Conservation (phyloP, 1,140 invertebrate genomes). For the Drosophila dunni region DNA sequence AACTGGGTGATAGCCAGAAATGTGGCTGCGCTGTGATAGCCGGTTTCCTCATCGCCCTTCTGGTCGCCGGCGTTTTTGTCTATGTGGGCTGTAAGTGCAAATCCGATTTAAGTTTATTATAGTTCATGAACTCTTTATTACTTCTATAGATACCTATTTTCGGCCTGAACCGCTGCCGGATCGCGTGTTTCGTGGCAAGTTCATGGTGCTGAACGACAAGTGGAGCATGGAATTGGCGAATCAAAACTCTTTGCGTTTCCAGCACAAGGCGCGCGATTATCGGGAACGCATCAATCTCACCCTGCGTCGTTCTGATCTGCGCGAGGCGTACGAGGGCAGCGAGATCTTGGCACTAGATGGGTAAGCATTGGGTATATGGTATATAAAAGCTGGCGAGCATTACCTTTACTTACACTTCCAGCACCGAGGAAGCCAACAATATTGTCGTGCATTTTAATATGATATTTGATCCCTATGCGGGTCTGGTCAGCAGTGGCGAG, state of each 20-base stretch:
- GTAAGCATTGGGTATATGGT: slow-evolving; percentile 85
- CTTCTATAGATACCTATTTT: slow-evolving; percentile 91
- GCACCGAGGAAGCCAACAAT: slow-evolving; percentile 87
- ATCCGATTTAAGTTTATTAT: neutral
- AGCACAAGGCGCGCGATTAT: slow-evolving; percentile 89
- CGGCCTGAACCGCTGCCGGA: slow-evolving; percentile 90
- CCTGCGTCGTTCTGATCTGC: slow-evolving; percentile 89
- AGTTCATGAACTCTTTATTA: slow-evolving; percentile 36
- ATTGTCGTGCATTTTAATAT: slow-evolving; percentile 90
- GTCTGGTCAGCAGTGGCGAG: slow-evolving; percentile 80
- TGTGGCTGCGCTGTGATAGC: slow-evolving; percentile 94
- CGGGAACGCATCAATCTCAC: slow-evolving; percentile 90
- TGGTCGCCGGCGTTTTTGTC: slow-evolving; percentile 92
- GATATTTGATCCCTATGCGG: slow-evolving; percentile 87
- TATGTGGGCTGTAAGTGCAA: slow-evolving; percentile 91
- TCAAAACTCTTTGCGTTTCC: slow-evolving; percentile 88
- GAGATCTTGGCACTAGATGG: slow-evolving; percentile 88
- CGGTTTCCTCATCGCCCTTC: slow-evolving; percentile 91
- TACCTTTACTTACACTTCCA: slow-evolving; percentile 71
- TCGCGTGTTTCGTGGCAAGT: slow-evolving; percentile 91
- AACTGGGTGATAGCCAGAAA: slow-evolving; percentile 91
- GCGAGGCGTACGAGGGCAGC: slow-evolving; percentile 80
- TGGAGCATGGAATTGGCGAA: slow-evolving; percentile 88
- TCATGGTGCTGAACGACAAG: slow-evolving; percentile 89
- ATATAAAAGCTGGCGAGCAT: neutral